Conservation (phyloP, 2,888 invertebrate genomes). For the Melipona bicolor region DNA sequence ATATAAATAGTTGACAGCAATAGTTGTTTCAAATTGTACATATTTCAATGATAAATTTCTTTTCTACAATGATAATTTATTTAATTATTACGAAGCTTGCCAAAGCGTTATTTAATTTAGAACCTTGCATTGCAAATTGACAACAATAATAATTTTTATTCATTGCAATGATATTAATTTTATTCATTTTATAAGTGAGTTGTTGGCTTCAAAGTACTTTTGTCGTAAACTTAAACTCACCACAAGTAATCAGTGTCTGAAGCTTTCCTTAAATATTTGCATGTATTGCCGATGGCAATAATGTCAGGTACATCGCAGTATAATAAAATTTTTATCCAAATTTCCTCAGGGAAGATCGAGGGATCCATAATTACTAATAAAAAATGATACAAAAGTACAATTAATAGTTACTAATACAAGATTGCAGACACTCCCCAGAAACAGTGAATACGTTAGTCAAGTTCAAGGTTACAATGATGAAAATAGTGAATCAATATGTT, state of each 20-base stretch:
- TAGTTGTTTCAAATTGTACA: not conserved
- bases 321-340: conserved; percentile 83
- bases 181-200: not conserved
- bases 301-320: conserved; percentile 84
- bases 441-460: conserved; percentile 81
- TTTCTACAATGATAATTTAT: not conserved
- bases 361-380: conserved; percentile 81
- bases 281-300: conserved; percentile 83
- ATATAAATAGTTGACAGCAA: not conserved
- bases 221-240: conserved; percentile 76
- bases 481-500: conserved; percentile 64
- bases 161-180: not conserved
- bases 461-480: conserved; percentile 81
- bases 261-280: conserved; percentile 82
- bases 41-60: not conserved
- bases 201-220: conserved; percentile 11
- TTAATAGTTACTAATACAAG: conserved; percentile 71
- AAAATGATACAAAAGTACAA: conserved; percentile 72
- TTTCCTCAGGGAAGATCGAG: conserved; percentile 83
- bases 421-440: conserved; percentile 81
- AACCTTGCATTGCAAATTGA: not conserved
- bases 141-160: not conserved
- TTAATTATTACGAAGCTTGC: not conserved
- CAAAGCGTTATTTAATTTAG: not conserved
- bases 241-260: conserved; percentile 83